Base-by-base conservation (phyloP, 1,140 invertebrate genomes). In the Brachionus plicatilis region DNA sequence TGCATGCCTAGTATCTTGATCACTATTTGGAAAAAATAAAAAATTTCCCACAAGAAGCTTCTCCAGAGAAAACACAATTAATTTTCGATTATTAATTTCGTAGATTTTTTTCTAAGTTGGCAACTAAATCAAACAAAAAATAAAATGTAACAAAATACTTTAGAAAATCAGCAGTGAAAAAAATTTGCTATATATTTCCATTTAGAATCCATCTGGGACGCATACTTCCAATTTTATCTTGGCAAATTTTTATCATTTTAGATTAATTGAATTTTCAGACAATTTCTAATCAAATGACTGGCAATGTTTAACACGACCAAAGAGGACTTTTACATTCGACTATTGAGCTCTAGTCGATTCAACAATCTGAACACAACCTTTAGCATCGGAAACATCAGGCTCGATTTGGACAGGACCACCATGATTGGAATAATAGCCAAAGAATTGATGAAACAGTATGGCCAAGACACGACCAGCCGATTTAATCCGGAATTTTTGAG, bases 261-360 rank as follows among this genome's bases (percentile, higher is more conserved):
- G 27, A 33, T 68, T 8, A 8, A 14, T 68, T 68, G 8, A 41
- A 33, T 68, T 37, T 68, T 68, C 4, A 68, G 33, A 68, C 66
- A 68, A 37, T 7, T 68, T 29, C 14, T 41, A 45, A 72, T 43
- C 29, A 72, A 72, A 72, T 72, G 29, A 72, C 7, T 17, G 11
- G 37, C 41, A 72, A 72, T 72, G 68, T 72, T 43, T 20, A 72
- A 72, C n/a, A 41, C 68, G n/a, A 41, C 29, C 29, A 72, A 72
- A 41, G 37, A 72, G 4, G 68, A 72, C 11, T 43, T 72, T 17
- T 43, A 33, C 29, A 41, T 68, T 11, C 9, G 41, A 17, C 37
- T 72, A 41, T 20, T 72, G 14, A 72, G 68, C 33, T 24, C 37
- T 45, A 72, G 68, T 72, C 68, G 68, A 20, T 72, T 72, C 12